Conservation (phyloP, 2,888 invertebrate species). For the Ctena decussata region DNA sequence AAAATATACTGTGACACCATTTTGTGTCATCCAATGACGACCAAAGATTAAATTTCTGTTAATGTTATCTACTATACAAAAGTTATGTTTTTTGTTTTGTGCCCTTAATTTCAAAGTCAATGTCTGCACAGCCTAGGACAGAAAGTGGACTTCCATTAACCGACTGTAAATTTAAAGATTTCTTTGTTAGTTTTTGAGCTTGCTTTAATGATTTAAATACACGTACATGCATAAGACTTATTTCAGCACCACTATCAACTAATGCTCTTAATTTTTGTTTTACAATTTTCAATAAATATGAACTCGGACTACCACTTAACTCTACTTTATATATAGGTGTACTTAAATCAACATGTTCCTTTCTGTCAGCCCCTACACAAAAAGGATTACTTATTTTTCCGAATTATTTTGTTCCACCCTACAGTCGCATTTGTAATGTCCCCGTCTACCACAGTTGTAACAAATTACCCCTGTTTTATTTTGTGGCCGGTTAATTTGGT, state of each 20-base stretch:
- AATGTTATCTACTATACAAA: constrained; percentile 20
- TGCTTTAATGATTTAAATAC: constrained; percentile 28
- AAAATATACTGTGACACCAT: constrained; percentile 34
- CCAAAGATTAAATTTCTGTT: constrained; percentile 34
- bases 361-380: background rate
- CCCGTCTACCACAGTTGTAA: constrained; percentile 10
- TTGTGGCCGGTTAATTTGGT: background rate
- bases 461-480: background rate
- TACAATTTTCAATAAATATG: constrained; percentile 30
- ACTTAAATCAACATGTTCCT: background rate
- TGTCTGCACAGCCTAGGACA: constrained; percentile 20
- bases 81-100: constrained; percentile 19
- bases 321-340: constrained; percentile 9
- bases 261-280: constrained; percentile 32
- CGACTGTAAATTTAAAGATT: constrained; percentile 21
- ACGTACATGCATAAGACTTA: constrained; percentile 30
- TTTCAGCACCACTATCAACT: constrained; percentile 37
- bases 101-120: constrained; percentile 22
- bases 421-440: constrained; percentile 3
- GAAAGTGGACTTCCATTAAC: constrained; percentile 13
- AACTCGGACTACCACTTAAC: constrained; percentile 33
- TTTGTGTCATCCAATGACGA: constrained; percentile 18
- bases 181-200: constrained; percentile 21
- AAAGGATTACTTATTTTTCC: constrained; percentile 27
- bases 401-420: background rate